Conservation (phyloP, 2,888 invertebrate genomes). For the Drosophila parthenogenetica region DNA sequence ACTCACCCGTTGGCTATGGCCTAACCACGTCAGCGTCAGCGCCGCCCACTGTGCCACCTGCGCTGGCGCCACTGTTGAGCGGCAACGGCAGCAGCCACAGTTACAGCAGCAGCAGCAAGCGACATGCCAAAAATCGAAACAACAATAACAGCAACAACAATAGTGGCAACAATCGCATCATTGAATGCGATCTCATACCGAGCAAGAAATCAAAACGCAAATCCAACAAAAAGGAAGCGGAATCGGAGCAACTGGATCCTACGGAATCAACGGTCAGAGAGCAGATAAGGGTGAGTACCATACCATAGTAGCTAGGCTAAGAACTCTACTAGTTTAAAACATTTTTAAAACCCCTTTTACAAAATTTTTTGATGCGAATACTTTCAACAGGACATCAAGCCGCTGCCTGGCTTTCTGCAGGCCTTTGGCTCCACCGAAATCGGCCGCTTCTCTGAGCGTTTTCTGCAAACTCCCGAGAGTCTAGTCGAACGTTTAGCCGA, state of each 20-base stretch:
- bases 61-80: slow-evolving; percentile 53
- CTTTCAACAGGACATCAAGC: slow-evolving; percentile 83
- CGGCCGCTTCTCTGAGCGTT: slow-evolving; percentile 92
- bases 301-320: no score
- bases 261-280: slow-evolving; percentile 70
- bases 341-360: not conserved
- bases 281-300: slow-evolving; percentile 79
- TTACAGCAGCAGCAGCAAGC: slow-evolving; percentile 46
- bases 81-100: slow-evolving; percentile 24
- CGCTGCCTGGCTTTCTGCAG: slow-evolving; percentile 93
- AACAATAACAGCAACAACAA: slow-evolving; percentile 8
- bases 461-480: slow-evolving; percentile 83
- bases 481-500: slow-evolving; percentile 67
- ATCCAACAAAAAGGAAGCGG: slow-evolving; percentile 44
- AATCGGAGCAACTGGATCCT: slow-evolving; percentile 47
- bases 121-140: slow-evolving; percentile 44
- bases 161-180: slow-evolving; percentile 76
- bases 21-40: slow-evolving; percentile 27
- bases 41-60: slow-evolving; percentile 49
- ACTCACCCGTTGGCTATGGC: slow-evolving; percentile 76
- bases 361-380: not conserved
- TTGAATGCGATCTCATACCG: slow-evolving; percentile 83
- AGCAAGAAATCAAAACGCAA: slow-evolving; percentile 82
- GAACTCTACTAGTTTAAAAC: no score
- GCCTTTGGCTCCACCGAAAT: slow-evolving; percentile 95